These are phyloP conservation scores for Drosophila flavopinicola DNA, from an alignment of 2,888 invertebrate genomes.

Conservation along the genomic window DNA sequence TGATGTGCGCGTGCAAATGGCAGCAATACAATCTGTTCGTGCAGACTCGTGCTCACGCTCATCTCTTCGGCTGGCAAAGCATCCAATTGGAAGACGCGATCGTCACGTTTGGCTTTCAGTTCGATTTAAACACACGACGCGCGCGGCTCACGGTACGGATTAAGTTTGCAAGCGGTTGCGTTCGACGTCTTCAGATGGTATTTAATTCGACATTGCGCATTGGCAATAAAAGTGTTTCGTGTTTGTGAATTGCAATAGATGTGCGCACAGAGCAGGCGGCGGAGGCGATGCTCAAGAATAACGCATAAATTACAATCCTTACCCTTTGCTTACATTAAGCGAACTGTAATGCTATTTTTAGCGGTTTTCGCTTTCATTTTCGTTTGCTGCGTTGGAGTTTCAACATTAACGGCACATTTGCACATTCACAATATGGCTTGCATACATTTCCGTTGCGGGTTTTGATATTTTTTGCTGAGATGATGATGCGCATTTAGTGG, in stretches of 20 bases:
- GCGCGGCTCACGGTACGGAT: conserved; percentile 29
- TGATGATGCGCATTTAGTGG: conserved; percentile 18
- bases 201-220: conserved; percentile 20
- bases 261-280: neutral
- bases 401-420: conserved; percentile 50
- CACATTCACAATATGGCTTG: conserved; percentile 26
- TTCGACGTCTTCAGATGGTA: conserved; percentile 1
- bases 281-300: conserved; percentile 8
- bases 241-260: conserved; percentile 24
- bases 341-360: conserved; percentile 57
- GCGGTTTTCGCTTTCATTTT: conserved; percentile 38
- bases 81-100: conserved; percentile 56
- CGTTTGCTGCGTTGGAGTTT: conserved; percentile 19
- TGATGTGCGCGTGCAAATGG: too few species aligned
- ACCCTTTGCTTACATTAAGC: conserved; percentile 51
- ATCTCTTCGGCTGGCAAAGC: conserved; percentile 26
- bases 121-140: conserved; percentile 58
- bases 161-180: neutral
- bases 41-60: conserved; percentile 24
- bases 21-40: neutral
- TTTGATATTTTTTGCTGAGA: conserved; percentile 22
- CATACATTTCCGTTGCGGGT: conserved; percentile 54
- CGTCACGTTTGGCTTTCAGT: conserved; percentile 54
- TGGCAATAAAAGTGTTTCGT: conserved; percentile 23
- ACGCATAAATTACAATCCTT: conserved; percentile 45